A percentile compares a stretch with the other conserved stretches of the same genome.
Conservation (phyloP, 2,113 vertebrate genomes). For the Pitta sordida region DNA sequence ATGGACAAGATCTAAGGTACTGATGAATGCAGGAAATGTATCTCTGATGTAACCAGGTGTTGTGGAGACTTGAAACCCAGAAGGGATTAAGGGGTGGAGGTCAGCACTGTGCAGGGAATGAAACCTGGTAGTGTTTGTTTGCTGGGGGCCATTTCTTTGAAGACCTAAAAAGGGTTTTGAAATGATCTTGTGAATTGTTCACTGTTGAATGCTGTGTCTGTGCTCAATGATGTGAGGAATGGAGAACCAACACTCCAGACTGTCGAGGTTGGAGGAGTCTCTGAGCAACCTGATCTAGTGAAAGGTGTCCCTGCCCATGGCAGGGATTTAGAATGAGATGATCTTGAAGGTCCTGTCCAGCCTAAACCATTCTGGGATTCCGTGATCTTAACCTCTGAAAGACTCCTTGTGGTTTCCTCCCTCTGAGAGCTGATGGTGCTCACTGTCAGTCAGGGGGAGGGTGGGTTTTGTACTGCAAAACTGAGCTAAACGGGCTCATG, state of each 20-base stretch:
- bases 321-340: background rate
- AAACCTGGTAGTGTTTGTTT: background rate
- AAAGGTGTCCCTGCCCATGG: background rate
- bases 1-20: slow-evolving; percentile 93
- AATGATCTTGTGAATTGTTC: background rate
- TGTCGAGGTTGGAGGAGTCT: background rate
- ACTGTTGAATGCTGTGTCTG: background rate
- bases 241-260: background rate
- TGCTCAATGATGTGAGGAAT: background rate
- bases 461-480: background rate
- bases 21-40: background rate
- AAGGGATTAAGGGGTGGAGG: background rate
- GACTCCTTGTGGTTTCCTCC: background rate
- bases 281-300: background rate
- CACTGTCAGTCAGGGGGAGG: accelerated
- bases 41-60: background rate
- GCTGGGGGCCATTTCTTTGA: background rate
- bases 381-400: background rate
- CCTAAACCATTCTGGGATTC: background rate
- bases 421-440: background rate
- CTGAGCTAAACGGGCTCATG: background rate
- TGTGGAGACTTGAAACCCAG: background rate
- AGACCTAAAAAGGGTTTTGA: background rate
- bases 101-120: background rate
- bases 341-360: background rate